Base-by-base conservation (phyloP, 2,113 vertebrate genomes). In the Scopus umbretta region DNA sequence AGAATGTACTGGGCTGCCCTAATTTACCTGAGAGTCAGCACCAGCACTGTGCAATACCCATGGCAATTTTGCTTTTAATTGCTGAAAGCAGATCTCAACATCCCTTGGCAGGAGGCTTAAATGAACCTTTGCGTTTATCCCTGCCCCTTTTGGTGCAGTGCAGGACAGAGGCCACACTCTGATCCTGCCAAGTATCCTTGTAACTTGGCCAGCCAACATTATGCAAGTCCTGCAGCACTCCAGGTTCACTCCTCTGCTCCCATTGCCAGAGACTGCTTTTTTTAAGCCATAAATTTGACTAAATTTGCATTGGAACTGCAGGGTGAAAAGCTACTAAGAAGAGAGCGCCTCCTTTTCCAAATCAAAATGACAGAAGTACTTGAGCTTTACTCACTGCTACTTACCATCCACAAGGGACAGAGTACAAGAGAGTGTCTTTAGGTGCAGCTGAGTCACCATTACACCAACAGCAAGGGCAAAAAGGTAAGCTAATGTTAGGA, bases 11-110 rank as follows among this genome's bases (percentile, higher is more conserved):
- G 10, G 45, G 67, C 43, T 80, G 78, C 45, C 71, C 52, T 59
- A 3, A 17, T 59, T 74, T 7, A 16, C 68, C 68, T 32, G 42
- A 18, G 16, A 67, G 32, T 20, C 49, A n/a, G 66, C 32, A 25
- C 16, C 43, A 7, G 16, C 6, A 6, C 4, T 3, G 3, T 42
- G 75, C 40, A 23, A 4, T 1, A 10, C 6, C 4, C 40, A 53
- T 2, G 53, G 50, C 34, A 67, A 62, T 38, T 30, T 38, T 16
- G 62, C 16, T 62, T 62, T 58, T 8, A 10, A 42, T 19, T 78
- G 63, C 9, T 72, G 65, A 29, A 42, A 71, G 53, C 50, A 49
- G 76, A 34, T 34, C 32, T 42, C 61, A 6, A 5, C 36, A 25
- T 8, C 62, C 74, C 80, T n/a, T 20, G 2, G 75, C 9, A 43